phyloP scores from a whole-genome alignment of 2,797 vertebrate species.

The Balearica regulorum region DNA sequence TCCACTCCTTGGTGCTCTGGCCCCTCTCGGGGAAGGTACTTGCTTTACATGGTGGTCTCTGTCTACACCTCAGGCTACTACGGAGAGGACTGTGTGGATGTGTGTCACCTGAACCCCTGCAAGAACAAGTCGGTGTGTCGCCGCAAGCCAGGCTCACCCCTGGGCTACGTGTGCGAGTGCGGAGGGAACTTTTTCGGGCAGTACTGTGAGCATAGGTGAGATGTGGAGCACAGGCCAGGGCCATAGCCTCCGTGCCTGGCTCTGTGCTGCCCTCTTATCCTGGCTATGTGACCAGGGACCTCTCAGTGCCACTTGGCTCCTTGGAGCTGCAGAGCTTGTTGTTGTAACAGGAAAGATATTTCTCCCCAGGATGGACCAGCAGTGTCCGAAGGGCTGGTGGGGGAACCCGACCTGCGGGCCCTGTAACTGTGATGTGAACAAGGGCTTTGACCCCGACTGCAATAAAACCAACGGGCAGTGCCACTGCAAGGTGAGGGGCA shows the following conservation, averaged over 20 bases:
- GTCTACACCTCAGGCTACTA: conserved; percentile 84
- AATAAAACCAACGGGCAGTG: conserved; percentile 96
- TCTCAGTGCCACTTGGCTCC: not conserved
- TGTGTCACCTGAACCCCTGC: conserved; percentile 95
- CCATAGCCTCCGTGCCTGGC: not conserved
- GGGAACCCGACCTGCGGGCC: conserved; percentile 93
- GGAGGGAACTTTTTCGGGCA: conserved; percentile 89
- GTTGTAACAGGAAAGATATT: not conserved
- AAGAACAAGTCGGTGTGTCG: conserved; percentile 93
- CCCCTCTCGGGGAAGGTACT: not conserved
- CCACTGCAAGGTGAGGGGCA: conserved; percentile 89
- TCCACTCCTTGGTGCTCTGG: not conserved
- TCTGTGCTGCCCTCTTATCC: not conserved
- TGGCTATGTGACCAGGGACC: not conserved
- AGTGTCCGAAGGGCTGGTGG: conserved; percentile 98
- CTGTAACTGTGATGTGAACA: conserved; percentile 90
- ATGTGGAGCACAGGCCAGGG: not conserved
- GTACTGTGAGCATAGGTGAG: conserved; percentile 96
- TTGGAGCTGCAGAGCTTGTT: not conserved
- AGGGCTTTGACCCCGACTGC: conserved; percentile 95
- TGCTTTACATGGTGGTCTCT: not conserved
- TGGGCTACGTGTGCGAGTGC: conserved; percentile 94
- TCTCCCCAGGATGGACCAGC: conserved; percentile 89
- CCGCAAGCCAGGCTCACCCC: conserved; percentile 82
- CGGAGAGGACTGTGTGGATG: conserved; percentile 87